Evolutionary conservation across 53 echinoderm and acorn worm species (phyloP).

Genomic region (Glandiceps talaboti): DNA sequence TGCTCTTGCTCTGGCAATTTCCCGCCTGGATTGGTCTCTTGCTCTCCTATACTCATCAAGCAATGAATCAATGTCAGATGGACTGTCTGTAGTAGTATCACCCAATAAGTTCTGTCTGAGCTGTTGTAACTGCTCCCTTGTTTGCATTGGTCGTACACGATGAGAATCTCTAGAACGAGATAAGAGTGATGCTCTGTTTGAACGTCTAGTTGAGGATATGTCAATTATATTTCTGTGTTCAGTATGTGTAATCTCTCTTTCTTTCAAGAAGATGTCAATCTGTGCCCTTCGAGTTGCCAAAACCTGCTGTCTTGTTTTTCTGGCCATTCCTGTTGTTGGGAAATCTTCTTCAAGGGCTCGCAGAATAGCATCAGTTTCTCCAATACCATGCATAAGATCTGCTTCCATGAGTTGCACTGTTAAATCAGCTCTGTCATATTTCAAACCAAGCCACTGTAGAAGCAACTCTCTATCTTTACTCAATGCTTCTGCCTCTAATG

Average conservation of each 20-base stretch:
- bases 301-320: background rate
- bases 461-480: constrained; percentile 27
- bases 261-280: background rate
- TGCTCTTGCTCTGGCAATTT: constrained; percentile 59
- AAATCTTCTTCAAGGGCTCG: constrained; percentile 64
- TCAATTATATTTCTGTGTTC: background rate
- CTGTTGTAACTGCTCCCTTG: background rate
- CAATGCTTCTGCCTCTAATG: constrained; percentile 27
- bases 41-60: constrained; percentile 46
- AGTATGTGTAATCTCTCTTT: background rate
- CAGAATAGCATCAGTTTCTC: constrained; percentile 90
- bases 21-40: constrained; percentile 46
- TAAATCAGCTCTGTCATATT: constrained; percentile 53
- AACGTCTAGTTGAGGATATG: background rate
- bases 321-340: constrained; percentile 10
- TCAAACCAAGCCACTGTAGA: constrained; percentile 23
- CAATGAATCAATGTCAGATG: constrained; percentile 20
- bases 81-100: background rate
- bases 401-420: constrained; percentile 90
- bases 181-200: background rate
- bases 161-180: background rate
- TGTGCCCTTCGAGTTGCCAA: background rate
- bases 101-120: background rate
- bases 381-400: constrained; percentile 81
- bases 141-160: background rate